Evolutionary conservation across 2,113 vertebrate species (phyloP), one percentile per base, ranked within the genome.

Genomic region (Phodopus roborovskii): DNA sequence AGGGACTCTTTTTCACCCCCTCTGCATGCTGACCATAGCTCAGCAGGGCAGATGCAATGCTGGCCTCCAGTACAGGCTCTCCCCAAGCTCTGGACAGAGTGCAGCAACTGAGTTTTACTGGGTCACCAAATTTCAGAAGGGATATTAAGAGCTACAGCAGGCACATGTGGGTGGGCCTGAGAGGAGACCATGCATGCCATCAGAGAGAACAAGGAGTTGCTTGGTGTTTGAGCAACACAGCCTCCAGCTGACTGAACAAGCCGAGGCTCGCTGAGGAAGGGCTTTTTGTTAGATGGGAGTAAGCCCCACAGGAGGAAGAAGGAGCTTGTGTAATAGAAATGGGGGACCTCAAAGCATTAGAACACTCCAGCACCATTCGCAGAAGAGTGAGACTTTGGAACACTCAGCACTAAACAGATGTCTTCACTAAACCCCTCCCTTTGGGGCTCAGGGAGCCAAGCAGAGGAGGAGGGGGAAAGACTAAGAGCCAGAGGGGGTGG

Each of bases 211-310:
- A 56, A 82, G 53, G 42, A 33, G 17, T 12, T 66, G 53, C 78
- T 45, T 26, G 64, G 28, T 26, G 82, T 66, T 45, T 71, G 36
- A 15, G 36, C 12, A 28, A 33, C 33, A 39, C 36, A 39, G 50
- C 36, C 24, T 50, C 53, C 36, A 22, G 15, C 33, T n/a, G 33
- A 26, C 26, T 7, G 13, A 3, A 6, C 39, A 83, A 12, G 39
- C 87, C 22, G 17, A 8, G 26, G 53, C 53, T 9, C 78, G n/a
- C 17, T n/a, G 10, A 36, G 60, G 33, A 87, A 16, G 53, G 62
- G 30, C 4, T 4, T 20, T 4, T 4, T 0, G 2, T 16, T 30
- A 4, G 42, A 8, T 20, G 5, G 53, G 36, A 24, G 26, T 5
- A 56, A n/a, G 9, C 36, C 36, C 64, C 36, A 4, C 1, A 3